Base-by-base conservation (phyloP, 2,888 invertebrate species). In the Scaptodrosophila latifasciaeformis region DNA sequence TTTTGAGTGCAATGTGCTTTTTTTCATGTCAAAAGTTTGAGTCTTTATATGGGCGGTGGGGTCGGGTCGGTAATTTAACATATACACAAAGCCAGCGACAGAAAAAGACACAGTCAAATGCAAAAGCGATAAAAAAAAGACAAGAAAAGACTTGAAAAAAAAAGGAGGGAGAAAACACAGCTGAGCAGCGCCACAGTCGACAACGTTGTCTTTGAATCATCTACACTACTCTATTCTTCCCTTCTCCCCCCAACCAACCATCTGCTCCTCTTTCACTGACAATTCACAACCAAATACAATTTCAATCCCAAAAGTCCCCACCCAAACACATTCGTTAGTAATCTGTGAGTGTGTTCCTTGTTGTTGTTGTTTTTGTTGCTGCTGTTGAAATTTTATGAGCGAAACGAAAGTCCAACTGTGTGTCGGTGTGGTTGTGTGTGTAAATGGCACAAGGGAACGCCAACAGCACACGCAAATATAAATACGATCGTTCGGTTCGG, bases 381-480 rank as follows among this genome's bases (percentile, higher is more conserved):
- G 49, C 59, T n/a, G 5, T 63, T 67, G 30, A 49, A 59, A 51
- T 63, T 59, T 60, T 62, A 67, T 64, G 59, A 67, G 63, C 61
- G 47, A 59, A 67, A 63, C 62, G 59, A 67, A 70, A 65, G 65
- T 65, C 61, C 21, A 21, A 18, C 39, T 58, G 42, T 48, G 45
- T 51, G 46, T 50, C 12, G 15, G 15, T 44, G 24, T 48, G n/a
- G 35, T 47, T 52, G 44, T 49, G 34, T 42, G 35, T 43, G 18
- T 65, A 69, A 67, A 68, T 72, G 67, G 68, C 75, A 76, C 70
- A 70, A 78, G 80, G 79, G 78, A 82, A 75, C 72, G 70, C 75
- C 81, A 82, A 82, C 77, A 81, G 74, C 37, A 37, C 13, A 37
- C 13, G 79, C 62, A 60, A 59, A 70, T 61, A 68, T 68, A 67